Evolutionary conservation across 2,113 vertebrate species (phyloP), one percentile per base, ranked within the genome.

Genomic region (Dolichallabes microphthalmus): DNA sequence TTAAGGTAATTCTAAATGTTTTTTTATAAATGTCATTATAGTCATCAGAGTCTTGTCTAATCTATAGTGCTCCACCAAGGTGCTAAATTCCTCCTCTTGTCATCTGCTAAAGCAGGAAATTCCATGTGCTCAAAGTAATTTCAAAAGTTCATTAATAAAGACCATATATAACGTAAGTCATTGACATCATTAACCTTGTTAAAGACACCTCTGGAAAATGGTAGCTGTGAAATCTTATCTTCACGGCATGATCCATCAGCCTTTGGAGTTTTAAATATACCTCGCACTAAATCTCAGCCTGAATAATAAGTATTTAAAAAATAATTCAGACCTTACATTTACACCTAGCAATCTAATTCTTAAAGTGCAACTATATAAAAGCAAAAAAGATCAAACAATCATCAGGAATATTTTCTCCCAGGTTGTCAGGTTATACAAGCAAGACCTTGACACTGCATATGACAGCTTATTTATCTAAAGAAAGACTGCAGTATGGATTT

Each of bases 381-480:
- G 75, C 53, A 77, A 20, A 77, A 20, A 77, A 30, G 3, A 4
- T 77, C 52, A 77, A 77, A 19, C 7, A 17, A 57, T 77, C 74
- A 55, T 77, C 15, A 11, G 53, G 27, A 57, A 77, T 30, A 77
- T 76, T 76, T 77, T 10, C 53, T 12, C 27, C 32, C 17, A 32
- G 17, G 53, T 77, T 77, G 53, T 12, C 53, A 57, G 27, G 53
- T 79, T 25, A 79, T 60, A 2, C 55, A 6, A 39, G 19, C 32
- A 39, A 35, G 32, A 60, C 76, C 20, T 39, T 39, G 76, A 79
- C 55, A 79, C 10, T 60, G 9, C 8, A 9, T 80, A n/a, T 80
- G 78, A 80, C 58, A 52, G 79, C 64, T 11, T 80, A 60, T 80
- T 64, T 52, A 52, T 64, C 79, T 64, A 22, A 81, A 81, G 25